These are phyloP conservation scores for Macrotus californicus DNA, from an alignment of 2,113 vertebrate genomes.

Conservation along the genomic window DNA sequence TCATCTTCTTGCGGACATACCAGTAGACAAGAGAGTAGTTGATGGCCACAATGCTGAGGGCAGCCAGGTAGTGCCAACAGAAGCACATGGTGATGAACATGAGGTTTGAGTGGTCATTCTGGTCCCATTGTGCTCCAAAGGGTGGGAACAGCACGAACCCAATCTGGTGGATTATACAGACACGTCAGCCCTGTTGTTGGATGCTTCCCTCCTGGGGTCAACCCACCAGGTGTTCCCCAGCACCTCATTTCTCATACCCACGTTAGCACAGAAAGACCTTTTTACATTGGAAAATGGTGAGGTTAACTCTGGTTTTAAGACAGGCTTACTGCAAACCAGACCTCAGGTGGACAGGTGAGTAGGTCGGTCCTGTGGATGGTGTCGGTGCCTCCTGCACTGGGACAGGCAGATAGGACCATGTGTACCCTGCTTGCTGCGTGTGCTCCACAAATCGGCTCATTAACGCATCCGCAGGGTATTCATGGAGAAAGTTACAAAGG, in stretches of 20 bases:
- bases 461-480: background rate
- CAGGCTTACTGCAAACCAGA: background rate
- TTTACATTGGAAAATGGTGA: background rate
- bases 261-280: background rate
- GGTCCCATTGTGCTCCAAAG: constrained; percentile 85
- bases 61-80: constrained; percentile 91
- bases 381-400: background rate
- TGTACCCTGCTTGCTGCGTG: background rate
- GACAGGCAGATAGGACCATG: background rate
- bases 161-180: constrained; percentile 80
- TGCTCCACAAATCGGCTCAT: background rate
- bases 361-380: background rate
- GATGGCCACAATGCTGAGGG: constrained; percentile 76
- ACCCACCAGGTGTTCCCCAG: accelerated
- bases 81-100: constrained; percentile 99
- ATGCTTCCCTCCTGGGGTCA: background rate
- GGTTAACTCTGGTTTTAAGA: background rate
- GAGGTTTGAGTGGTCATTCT: constrained; percentile 82
- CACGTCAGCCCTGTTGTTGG: background rate
- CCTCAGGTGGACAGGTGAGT: background rate
- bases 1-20: constrained; percentile 74
- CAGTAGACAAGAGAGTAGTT: constrained; percentile 80
- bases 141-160: constrained; percentile 91
- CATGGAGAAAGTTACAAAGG: background rate
- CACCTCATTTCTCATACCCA: background rate